These are phyloP conservation scores for Hylaeus volcanicus DNA, from an alignment of 1,140 invertebrate genomes.

Conservation along the genomic window DNA sequence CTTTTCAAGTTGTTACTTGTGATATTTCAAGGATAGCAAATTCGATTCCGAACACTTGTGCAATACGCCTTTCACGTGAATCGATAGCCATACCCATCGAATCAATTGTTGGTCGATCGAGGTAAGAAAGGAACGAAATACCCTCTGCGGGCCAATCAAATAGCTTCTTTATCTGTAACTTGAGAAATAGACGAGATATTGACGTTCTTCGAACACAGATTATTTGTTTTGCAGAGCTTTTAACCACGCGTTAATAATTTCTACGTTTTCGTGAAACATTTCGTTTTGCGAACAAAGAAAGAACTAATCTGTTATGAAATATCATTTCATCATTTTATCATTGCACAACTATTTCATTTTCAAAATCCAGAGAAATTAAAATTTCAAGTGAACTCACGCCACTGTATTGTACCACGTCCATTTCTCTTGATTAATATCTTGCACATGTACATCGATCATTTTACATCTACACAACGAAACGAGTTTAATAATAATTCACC, in stretches of 20 bases:
- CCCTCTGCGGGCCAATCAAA: background rate
- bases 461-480: background rate
- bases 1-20: background rate
- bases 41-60: background rate
- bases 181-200: background rate
- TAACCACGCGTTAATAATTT: no score
- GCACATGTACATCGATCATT: background rate
- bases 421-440: background rate
- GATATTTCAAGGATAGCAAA: background rate
- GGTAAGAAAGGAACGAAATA: background rate
- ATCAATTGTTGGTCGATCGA: background rate
- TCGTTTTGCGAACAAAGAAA: no score
- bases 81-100: background rate
- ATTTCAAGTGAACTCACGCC: no score
- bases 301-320: no score
- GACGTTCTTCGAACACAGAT: background rate
- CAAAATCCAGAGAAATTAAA: no score
- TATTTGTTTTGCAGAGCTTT: background rate
- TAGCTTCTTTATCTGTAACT: background rate
- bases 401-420: background rate
- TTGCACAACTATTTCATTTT: no score
- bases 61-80: background rate
- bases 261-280: no score
- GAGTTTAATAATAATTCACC: constrained; percentile 1
- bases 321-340: no score